Conservation (phyloP, 2,888 invertebrate genomes). For the Drosophila dives region DNA sequence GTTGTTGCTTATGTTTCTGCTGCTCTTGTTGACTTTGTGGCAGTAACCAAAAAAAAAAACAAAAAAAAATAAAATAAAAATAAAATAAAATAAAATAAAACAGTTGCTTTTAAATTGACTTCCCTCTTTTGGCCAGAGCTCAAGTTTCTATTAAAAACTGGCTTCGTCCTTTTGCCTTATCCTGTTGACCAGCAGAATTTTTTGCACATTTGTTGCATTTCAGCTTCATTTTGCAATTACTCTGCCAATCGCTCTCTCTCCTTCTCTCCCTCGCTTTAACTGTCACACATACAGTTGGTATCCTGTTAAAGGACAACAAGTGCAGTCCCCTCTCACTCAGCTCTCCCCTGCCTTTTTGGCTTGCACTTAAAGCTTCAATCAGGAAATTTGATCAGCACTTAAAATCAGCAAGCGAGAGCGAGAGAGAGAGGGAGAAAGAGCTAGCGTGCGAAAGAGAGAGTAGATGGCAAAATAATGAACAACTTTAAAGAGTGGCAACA, state of each 20-base stretch:
- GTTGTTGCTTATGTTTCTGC: conserved; percentile 6
- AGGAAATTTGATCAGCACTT: conserved; percentile 77
- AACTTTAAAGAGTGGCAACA: conserved; percentile 52
- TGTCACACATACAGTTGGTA: conserved; percentile 21
- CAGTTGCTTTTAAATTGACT: conserved; percentile 47
- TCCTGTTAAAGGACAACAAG: conserved; percentile 67
- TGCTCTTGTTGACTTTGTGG: background rate
- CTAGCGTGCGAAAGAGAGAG: background rate
- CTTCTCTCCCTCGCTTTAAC: background rate
- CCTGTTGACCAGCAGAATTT: conserved; percentile 14
- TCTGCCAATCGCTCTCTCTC: background rate
- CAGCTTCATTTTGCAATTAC: conserved; percentile 67
- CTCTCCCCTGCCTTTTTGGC: conserved; percentile 19
- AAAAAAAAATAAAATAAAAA: background rate
- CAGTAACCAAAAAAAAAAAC: conserved; percentile 8
- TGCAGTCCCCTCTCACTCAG: conserved; percentile 17
- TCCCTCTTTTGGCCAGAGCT: conserved; percentile 33
- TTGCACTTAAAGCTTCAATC: conserved; percentile 70
- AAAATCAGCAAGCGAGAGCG: conserved; percentile 29
- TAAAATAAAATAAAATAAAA: conserved; percentile 10
- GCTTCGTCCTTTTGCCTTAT: conserved; percentile 29
- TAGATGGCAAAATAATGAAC: conserved; percentile 5
- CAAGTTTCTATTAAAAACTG: conserved; percentile 51
- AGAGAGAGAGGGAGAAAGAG: background rate
- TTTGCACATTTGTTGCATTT: conserved; percentile 60